phyloP scores from a whole-genome alignment of 1,140 invertebrate species.

The Saccostrea cuccullata region DNA sequence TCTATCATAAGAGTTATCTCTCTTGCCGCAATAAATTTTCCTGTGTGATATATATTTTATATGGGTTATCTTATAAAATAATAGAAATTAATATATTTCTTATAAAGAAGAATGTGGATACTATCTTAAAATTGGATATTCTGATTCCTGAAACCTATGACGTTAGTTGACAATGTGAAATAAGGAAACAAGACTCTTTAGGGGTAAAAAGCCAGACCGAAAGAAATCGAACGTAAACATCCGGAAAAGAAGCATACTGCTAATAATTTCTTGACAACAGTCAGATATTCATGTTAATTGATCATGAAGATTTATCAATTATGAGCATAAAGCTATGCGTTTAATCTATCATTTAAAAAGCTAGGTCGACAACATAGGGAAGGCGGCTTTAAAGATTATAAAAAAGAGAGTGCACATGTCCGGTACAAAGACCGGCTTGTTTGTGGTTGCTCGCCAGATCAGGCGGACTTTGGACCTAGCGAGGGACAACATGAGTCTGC shows the following conservation, averaged over 20 bases:
- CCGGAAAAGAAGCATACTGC: neutral
- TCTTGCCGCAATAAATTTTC: too few relatives aligned
- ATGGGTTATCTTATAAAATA: too few relatives aligned
- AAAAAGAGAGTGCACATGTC: slow-evolving; percentile 18
- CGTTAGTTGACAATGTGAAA: too few relatives aligned
- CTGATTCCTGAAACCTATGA: too few relatives aligned
- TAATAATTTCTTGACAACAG: neutral
- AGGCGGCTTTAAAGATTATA: neutral
- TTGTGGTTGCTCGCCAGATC: slow-evolving; percentile 53
- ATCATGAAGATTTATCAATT: too few relatives aligned
- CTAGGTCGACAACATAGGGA: neutral
- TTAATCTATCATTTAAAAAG: too few relatives aligned
- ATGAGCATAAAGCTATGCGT: too few relatives aligned
- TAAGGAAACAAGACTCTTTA: neutral
- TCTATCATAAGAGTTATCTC: too few relatives aligned
- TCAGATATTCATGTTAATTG: neutral
- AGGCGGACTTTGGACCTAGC: slow-evolving; percentile 40
- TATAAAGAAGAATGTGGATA: too few relatives aligned
- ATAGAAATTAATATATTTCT: too few relatives aligned
- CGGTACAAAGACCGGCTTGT: slow-evolving; percentile 46
- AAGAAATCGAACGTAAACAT: neutral
- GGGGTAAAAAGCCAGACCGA: slow-evolving; percentile 9
- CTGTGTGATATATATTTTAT: too few relatives aligned
- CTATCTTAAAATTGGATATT: too few relatives aligned
- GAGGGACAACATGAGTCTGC: slow-evolving; percentile 52